Base-by-base conservation (phyloP, 2,113 vertebrate species). In the Erinaceus europaeus region DNA sequence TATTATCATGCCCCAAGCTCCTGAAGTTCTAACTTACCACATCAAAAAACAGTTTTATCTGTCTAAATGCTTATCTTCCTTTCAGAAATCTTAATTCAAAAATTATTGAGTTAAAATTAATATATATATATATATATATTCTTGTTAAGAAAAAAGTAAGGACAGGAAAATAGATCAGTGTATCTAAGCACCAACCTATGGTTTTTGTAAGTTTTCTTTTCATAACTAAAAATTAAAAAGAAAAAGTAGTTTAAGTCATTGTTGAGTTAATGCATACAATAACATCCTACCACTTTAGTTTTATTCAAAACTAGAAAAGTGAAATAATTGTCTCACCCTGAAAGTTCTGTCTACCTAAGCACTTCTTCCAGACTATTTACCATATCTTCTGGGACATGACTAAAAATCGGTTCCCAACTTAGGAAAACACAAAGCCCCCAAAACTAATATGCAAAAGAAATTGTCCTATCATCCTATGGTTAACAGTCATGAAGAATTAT, bases 381-480 rank as follows among this genome's bases (percentile, higher is more conserved):
- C 75, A 12, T 57, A 75, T 90, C 88, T 94, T 84, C 67, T 94
- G 87, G 86, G 91, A 80, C 72, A 61, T 55, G 78, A 68, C 74
- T 78, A 75, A 57, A 93, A 91, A 93, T 92, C 4, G 57, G 75
- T 77, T 80, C 76, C 52, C 90, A 92, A 93, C 85, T 88, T 83
- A 91, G 82, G 91, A 96, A 94, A 76, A 84, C 80, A 82, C 91
- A 90, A n/a, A 92, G 65, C n/a, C 72, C 90, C 72, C 78, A 50
- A 90, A 94, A 91, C 93, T 95, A 94, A 95, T 95, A 94, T 92
- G 91, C 77, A 94, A 95, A 94, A 91, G 68, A 91, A 93, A 94
- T 91, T 92, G 79, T 89, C 89, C 90, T 88, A 80, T 92, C 91
- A 91, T 92, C 87, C 46, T 55, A 64, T 46, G 4, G 0, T 80